Percentiles rank a stretch among this genome's conserved stretches.
Conservation (phyloP, 1,140 invertebrate genomes). For the Brachionus rubens region DNA sequence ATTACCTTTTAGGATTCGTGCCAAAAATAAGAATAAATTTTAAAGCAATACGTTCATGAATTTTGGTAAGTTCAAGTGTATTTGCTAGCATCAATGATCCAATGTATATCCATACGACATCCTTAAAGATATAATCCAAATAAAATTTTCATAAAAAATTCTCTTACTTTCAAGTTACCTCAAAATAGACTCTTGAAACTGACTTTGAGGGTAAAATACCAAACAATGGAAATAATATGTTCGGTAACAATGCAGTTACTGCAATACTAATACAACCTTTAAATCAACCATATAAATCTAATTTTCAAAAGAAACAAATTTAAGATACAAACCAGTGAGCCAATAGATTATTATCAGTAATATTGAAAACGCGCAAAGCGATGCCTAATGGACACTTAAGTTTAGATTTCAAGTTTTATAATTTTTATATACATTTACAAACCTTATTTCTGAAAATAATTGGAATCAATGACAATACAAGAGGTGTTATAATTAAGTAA, state of each 20-base stretch:
- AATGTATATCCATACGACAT: conserved; percentile 78
- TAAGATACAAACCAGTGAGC: background rate
- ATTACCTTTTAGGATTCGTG: background rate
- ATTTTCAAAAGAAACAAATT: too few species aligned
- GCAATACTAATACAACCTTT: background rate
- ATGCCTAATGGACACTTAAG: background rate
- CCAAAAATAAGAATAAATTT: background rate
- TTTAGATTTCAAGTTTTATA: too few species aligned
- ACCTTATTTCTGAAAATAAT: background rate
- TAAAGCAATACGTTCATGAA: background rate
- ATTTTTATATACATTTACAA: background rate
- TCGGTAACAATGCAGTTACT: background rate
- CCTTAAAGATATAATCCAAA: conserved; percentile 56
- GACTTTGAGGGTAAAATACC: conserved; percentile 9
- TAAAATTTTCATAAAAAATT: background rate
- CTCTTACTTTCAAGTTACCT: background rate
- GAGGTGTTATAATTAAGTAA: background rate
- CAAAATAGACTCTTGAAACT: background rate
- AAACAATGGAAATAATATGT: background rate
- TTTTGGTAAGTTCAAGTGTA: too few species aligned
- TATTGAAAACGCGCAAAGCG: conserved; percentile 5
- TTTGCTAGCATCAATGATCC: too few species aligned
- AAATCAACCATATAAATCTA: too few species aligned
- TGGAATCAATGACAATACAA: background rate
- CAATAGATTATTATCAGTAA: background rate